A percentile compares a stretch with the other conserved stretches of the same genome.
phyloP scores from a whole-genome alignment of 2,888 invertebrate species.

The Hedychridium roseum region DNA sequence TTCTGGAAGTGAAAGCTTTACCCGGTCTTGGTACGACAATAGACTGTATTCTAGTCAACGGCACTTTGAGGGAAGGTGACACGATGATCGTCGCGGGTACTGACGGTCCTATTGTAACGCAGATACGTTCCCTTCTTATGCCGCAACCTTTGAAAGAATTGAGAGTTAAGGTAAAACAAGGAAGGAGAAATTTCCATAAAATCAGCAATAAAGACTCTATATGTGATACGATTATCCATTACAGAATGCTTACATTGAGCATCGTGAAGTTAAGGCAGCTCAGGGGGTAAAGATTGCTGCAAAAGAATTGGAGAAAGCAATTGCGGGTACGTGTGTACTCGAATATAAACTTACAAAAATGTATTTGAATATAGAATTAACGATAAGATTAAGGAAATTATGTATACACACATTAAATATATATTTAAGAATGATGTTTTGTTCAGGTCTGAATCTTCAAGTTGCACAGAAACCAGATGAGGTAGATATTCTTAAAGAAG shows the following conservation, averaged over 20 bases:
- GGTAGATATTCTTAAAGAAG: conserved; percentile 84
- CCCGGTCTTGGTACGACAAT: conserved; percentile 98
- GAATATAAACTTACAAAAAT: no score
- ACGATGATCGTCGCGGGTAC: conserved; percentile 96
- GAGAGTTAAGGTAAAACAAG: conserved; percentile 81
- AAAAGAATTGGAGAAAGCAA: conserved; percentile 96
- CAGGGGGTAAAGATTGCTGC: conserved; percentile 99
- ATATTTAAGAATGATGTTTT: no score
- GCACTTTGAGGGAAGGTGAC: conserved; percentile 91
- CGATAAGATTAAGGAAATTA: background rate
- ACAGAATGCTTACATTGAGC: conserved; percentile 90
- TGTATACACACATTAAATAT: no score
- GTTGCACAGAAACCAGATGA: conserved; percentile 95
- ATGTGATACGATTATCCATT: conserved; percentile 25
- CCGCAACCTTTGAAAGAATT: conserved; percentile 98
- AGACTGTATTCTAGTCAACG: conserved; percentile 98
- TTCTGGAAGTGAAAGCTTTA: conserved; percentile 92
- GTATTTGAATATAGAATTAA: background rate
- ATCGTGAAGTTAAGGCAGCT: conserved; percentile 93
- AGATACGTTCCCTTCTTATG: conserved; percentile 95
- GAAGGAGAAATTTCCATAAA: background rate
- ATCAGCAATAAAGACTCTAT: background rate
- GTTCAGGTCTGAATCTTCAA: conserved; percentile 87
- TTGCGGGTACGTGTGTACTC: conserved; percentile 75
- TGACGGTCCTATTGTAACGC: conserved; percentile 97